Conservation (phyloP, 2,797 vertebrate species). For the Tapirus indicus region DNA sequence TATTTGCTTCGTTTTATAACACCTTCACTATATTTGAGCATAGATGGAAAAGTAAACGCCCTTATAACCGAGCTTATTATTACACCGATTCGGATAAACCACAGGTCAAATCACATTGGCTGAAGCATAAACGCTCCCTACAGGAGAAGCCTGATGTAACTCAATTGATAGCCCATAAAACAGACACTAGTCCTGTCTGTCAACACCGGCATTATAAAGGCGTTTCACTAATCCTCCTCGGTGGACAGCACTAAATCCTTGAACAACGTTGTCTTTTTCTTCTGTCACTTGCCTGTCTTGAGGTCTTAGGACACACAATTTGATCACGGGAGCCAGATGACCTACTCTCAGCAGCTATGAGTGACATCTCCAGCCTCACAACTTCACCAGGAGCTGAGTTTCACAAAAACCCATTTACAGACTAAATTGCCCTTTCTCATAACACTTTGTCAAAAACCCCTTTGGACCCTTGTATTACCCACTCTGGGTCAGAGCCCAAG, state of each 20-base stretch:
- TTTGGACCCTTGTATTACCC: background rate
- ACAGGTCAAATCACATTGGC: background rate
- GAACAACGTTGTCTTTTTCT: background rate
- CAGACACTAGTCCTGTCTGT: constrained; percentile 68
- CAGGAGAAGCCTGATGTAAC: constrained; percentile 52
- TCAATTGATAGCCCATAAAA: constrained; percentile 70
- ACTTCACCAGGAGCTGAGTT: background rate
- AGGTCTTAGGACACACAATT: background rate
- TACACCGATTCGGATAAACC: constrained; percentile 57
- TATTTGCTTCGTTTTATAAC: constrained; percentile 71
- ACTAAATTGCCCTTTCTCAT: background rate
- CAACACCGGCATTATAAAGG: constrained; percentile 67
- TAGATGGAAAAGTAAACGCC: constrained; percentile 57
- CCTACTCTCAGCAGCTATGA: background rate
- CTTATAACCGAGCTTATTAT: constrained; percentile 67
- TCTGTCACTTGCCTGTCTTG: background rate
- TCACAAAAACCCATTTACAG: background rate
- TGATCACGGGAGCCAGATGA: background rate
- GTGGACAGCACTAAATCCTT: constrained; percentile 38
- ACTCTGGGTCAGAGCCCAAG: background rate
- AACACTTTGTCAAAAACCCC: background rate
- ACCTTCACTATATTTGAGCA: constrained; percentile 52
- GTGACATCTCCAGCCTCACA: background rate
- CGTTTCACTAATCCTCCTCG: constrained; percentile 42
- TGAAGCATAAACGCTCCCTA: background rate